Conservation (phyloP, 2,113 vertebrate species). For the Protobothrops mucrosquamatus region DNA sequence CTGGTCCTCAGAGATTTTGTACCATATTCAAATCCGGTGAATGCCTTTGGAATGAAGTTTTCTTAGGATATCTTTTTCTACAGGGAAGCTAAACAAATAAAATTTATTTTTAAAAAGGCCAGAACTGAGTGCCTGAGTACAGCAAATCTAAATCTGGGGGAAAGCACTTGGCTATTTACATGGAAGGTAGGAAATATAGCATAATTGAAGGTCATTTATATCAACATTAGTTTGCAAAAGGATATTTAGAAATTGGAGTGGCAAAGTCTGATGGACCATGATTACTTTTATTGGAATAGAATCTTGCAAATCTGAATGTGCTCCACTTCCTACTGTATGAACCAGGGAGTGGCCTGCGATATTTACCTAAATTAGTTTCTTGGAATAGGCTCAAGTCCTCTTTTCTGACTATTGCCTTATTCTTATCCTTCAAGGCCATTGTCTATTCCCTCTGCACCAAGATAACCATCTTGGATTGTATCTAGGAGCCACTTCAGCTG, state of each 20-base stretch:
- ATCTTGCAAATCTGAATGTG: background rate
- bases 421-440: background rate
- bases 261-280: background rate
- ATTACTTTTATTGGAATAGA: background rate
- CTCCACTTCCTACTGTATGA: background rate
- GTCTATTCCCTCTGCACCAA: background rate
- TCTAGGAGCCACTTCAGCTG: background rate
- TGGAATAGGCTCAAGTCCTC: background rate
- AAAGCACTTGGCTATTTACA: background rate
- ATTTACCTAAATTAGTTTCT: background rate
- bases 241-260: background rate
- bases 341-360: background rate
- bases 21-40: conserved; percentile 25
- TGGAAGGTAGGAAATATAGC: background rate
- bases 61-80: background rate
- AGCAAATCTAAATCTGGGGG: background rate
- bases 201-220: background rate
- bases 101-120: background rate
- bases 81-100: background rate
- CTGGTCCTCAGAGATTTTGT: conserved; percentile 23
- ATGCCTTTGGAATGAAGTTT: conserved; percentile 22
- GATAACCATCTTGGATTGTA: background rate
- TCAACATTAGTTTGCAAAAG: background rate
- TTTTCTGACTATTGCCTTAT: background rate
- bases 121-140: background rate